These are phyloP conservation scores for Priapulus caudatus DNA, from an alignment of 2,888 invertebrate genomes.

Conservation along the genomic window DNA sequence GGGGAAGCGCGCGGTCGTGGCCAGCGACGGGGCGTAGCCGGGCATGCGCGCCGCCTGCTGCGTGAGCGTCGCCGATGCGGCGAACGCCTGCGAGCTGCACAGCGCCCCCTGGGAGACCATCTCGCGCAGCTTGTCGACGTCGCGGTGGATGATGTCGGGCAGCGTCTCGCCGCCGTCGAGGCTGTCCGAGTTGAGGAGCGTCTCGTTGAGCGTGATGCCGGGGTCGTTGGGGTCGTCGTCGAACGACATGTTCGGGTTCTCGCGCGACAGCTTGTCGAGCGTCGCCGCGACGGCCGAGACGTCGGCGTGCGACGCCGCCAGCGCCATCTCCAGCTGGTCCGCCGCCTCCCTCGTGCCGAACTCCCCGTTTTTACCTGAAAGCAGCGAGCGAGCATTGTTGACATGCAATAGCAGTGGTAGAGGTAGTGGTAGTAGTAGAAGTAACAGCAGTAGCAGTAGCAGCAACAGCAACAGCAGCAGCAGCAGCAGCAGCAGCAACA, in stretches of 20 bases:
- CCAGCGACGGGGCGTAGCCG: not conserved
- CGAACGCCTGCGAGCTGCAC: not conserved
- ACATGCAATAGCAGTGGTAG: too few species aligned
- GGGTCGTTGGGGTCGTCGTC: not conserved
- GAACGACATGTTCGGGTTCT: constrained; percentile 3
- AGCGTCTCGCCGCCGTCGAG: not conserved
- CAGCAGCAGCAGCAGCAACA: too few species aligned
- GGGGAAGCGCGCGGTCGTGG: not conserved
- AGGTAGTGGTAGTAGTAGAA: too few species aligned
- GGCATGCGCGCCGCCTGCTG: too few species aligned
- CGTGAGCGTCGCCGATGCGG: not conserved
- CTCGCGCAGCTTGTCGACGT: not conserved
- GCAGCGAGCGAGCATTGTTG: too few species aligned
- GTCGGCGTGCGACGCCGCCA: not conserved
- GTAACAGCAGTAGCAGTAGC: too few species aligned
- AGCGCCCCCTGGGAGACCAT: not conserved
- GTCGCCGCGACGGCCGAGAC: not conserved
- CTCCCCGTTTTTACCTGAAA: constrained; percentile 1
- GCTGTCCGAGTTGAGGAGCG: not conserved
- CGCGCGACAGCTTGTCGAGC: not conserved
- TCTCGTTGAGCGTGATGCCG: not conserved
- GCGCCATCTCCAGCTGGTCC: not conserved
- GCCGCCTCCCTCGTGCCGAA: not conserved
- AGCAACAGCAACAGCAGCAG: too few species aligned
- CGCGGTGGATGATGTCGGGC: not conserved